Evolutionary conservation across 2,113 vertebrate species (phyloP).

Genomic region (Stomatorhinus ivindoensis): DNA sequence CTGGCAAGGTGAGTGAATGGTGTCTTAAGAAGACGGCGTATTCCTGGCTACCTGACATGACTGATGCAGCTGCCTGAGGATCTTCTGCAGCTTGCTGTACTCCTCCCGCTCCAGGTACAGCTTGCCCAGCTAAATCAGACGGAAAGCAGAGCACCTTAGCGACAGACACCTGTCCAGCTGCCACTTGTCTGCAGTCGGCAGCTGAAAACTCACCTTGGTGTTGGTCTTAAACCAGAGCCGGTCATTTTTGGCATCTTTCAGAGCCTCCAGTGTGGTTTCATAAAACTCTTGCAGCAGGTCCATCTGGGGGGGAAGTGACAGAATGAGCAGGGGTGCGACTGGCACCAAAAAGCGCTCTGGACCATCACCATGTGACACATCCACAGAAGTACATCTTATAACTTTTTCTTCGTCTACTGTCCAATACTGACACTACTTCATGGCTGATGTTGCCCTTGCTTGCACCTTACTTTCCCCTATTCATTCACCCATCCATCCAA

Average conservation of each 20-base stretch:
- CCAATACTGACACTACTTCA: not conserved
- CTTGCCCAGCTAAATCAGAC: conserved; percentile 80
- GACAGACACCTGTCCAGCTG: conserved; percentile 68
- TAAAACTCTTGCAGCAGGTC: conserved; percentile 99
- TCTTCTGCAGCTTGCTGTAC: conserved; percentile 96
- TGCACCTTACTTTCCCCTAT: not conserved
- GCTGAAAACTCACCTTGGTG: conserved; percentile 77
- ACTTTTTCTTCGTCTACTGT: not conserved
- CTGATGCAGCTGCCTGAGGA: conserved; percentile 92
- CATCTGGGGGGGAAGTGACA: conserved; percentile 70
- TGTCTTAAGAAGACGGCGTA: not conserved
- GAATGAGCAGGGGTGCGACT: conserved; percentile 28
- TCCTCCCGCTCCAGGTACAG: conserved; percentile 97
- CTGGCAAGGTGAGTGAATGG: not conserved
- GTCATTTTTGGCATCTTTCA: conserved; percentile 98
- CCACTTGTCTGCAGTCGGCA: not conserved
- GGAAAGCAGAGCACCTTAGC: conserved; percentile 58
- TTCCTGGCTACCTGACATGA: conserved; percentile 82
- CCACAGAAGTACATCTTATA: not conserved
- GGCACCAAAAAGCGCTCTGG: not conserved
- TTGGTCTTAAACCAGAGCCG: conserved; percentile 98
- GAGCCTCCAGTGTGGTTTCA: conserved; percentile 93
- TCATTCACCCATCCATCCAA: not conserved
- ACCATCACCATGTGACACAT: not conserved
- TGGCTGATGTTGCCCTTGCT: not conserved